phyloP scores from a whole-genome alignment of 2,888 invertebrate species.

The Watsonalla cultraria region DNA sequence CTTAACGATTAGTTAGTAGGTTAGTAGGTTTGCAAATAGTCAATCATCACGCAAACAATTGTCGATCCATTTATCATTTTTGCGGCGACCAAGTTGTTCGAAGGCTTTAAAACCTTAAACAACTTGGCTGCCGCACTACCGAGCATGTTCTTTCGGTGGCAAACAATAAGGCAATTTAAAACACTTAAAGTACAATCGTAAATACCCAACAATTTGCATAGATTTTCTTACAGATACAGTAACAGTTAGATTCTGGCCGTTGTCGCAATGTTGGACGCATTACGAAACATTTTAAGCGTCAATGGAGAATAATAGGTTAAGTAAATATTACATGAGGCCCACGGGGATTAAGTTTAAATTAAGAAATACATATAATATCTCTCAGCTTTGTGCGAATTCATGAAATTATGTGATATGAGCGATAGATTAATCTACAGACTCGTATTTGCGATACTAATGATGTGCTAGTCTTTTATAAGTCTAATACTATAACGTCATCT shows the following conservation, averaged over 20 bases:
- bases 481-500: no score
- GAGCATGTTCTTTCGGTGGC: neutral
- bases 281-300: neutral
- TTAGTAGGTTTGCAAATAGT: no score
- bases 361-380: neutral
- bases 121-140: neutral
- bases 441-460: no score
- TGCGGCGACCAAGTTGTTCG: no score
- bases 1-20: no score
- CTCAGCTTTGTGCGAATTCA: neutral
- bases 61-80: no score
- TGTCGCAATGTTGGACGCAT: neutral
- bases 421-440: no score
- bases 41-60: no score
- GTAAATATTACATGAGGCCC: neutral
- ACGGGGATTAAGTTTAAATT: neutral
- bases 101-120: neutral
- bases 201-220: conserved; percentile 2
- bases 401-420: neutral
- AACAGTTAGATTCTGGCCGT: neutral
- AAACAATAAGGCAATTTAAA: conserved; percentile 3
- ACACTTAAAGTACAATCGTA: conserved; percentile 1
- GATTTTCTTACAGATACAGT: neutral
- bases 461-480: no score
- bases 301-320: neutral